Evolutionary conservation across 2,888 invertebrate species (phyloP).

Genomic region (Campoplex capitator): DNA sequence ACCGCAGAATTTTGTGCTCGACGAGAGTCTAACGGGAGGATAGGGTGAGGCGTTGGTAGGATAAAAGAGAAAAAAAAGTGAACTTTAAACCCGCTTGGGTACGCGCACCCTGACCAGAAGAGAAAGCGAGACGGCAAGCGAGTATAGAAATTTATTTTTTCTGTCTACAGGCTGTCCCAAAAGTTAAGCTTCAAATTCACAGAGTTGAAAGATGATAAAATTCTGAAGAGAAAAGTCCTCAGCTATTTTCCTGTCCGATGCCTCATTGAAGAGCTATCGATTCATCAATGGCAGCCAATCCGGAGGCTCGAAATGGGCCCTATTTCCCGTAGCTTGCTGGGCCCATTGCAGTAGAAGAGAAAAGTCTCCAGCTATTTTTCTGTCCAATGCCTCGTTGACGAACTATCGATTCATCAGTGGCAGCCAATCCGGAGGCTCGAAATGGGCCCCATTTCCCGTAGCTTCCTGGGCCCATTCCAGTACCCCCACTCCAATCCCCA

Average conservation of each 20-base stretch:
- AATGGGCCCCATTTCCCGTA: neutral
- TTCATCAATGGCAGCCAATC: no score
- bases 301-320: no score
- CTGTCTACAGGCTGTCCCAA: neutral
- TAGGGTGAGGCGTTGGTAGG: constrained; percentile 5
- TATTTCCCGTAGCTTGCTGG: neutral
- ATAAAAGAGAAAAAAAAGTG: constrained; percentile 38
- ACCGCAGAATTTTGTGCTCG: constrained; percentile 61
- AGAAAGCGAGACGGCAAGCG: neutral
- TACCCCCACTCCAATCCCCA: neutral
- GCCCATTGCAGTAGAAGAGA: neutral
- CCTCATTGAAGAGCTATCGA: neutral
- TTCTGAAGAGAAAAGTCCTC: neutral
- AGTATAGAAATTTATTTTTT: neutral
- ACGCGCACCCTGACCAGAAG: constrained; percentile 12
- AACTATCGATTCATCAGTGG: neutral
- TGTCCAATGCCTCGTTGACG: neutral
- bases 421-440: neutral
- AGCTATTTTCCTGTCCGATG: neutral
- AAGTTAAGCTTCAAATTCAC: neutral
- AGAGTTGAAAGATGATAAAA: neutral
- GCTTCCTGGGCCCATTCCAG: neutral
- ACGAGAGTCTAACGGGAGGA: constrained; percentile 46
- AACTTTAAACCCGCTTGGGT: constrained; percentile 46
- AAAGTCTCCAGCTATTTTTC: neutral